A percentile compares a stretch with the other conserved stretches of the same genome.
Conservation (phyloP, 2,113 vertebrate genomes). For the Callorhinus ursinus region DNA sequence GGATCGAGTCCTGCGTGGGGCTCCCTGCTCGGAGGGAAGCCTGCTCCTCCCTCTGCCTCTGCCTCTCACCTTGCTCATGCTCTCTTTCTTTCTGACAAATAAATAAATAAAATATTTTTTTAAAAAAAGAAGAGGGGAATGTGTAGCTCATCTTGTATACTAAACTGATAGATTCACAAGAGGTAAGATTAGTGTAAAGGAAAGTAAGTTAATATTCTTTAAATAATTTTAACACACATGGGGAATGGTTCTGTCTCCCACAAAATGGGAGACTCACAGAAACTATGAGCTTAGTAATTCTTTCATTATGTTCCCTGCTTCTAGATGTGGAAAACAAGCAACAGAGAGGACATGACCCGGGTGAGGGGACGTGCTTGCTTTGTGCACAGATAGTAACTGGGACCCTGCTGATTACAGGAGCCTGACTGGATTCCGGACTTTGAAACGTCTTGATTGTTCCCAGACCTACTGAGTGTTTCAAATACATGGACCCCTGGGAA, state of each 20-base stretch:
- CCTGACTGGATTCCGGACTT: not conserved
- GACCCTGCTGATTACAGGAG: not conserved
- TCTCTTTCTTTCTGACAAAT: no score
- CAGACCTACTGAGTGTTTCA: not conserved
- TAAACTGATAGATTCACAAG: not conserved
- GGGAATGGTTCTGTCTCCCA: not conserved
- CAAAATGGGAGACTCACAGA: no score
- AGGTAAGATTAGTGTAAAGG: not conserved
- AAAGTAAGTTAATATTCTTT: not conserved
- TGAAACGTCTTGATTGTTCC: not conserved
- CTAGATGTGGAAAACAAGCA: not conserved
- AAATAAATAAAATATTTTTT: no score
- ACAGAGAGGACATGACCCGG: not conserved
- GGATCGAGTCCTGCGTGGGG: no score
- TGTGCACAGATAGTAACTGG: accelerated
- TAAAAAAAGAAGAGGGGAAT: not conserved
- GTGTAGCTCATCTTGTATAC: not conserved
- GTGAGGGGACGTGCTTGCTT: accelerated
- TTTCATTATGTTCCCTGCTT: not conserved
- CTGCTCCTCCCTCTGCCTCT: no score
- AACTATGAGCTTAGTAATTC: not conserved
- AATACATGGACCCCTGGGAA: no score
- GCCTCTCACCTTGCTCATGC: no score
- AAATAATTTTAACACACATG: not conserved
- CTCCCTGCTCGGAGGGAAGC: no score